A percentile compares a stretch with the other conserved stretches of the same genome.
Conservation (phyloP, 2,888 invertebrate species). For the Pimpla rufipes region DNA sequence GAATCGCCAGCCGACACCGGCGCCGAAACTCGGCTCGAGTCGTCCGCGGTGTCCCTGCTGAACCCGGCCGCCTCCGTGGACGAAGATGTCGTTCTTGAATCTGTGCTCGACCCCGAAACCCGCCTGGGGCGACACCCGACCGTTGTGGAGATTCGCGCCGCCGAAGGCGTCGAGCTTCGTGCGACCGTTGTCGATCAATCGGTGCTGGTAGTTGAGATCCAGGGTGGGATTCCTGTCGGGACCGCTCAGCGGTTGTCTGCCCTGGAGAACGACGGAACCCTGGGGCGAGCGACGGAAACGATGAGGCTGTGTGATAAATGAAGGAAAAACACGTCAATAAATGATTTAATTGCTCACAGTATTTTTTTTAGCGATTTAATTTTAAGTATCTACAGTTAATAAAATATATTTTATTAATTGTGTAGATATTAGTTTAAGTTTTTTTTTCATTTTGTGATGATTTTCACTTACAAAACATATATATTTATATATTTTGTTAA, state of each 20-base stretch:
- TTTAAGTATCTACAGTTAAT: too few species aligned
- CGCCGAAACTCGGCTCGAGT: conserved; percentile 60
- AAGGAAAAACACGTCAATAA: background rate
- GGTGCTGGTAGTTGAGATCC: conserved; percentile 66
- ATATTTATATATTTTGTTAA: too few species aligned
- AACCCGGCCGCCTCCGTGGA: conserved; percentile 69
- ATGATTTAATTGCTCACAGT: background rate
- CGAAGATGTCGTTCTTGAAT: conserved; percentile 67
- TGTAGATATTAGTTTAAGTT: too few species aligned
- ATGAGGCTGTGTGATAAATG: conserved; percentile 30
- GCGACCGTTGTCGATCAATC: conserved; percentile 63
- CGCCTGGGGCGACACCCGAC: conserved; percentile 66
- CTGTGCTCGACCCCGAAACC: conserved; percentile 70
- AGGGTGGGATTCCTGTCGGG: conserved; percentile 58
- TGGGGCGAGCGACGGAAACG: conserved; percentile 67
- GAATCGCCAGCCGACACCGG: conserved; percentile 56
- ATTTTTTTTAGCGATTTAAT: too few species aligned
- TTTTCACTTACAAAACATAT: too few species aligned
- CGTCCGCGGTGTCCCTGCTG: conserved; percentile 63
- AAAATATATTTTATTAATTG: too few species aligned
- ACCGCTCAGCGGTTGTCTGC: conserved; percentile 48
- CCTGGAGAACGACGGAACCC: conserved; percentile 57
- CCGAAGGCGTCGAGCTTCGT: conserved; percentile 67
- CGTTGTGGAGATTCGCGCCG: conserved; percentile 65
- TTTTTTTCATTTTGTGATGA: too few species aligned